Conservation (phyloP, 2,888 invertebrate species). For the Fragum whitleyi region DNA sequence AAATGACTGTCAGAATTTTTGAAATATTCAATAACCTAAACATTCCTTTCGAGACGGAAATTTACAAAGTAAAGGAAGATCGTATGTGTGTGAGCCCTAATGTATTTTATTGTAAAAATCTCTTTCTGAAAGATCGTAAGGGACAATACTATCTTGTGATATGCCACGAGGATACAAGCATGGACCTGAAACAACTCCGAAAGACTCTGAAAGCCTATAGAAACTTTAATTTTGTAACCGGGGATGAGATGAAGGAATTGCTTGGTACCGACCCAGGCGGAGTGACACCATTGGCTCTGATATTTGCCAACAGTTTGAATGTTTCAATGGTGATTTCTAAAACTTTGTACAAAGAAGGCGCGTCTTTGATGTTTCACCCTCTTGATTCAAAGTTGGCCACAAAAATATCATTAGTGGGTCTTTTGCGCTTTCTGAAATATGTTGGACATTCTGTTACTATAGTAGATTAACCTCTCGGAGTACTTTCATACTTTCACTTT, state of each 20-base stretch:
- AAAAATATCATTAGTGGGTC: slow-evolving; percentile 50
- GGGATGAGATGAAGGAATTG: slow-evolving; percentile 59
- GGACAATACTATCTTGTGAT: slow-evolving; percentile 73
- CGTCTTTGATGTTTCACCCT: slow-evolving; percentile 70
- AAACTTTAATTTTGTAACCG: slow-evolving; percentile 76
- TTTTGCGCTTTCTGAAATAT: slow-evolving; percentile 46
- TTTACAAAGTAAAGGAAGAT: slow-evolving; percentile 55
- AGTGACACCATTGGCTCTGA: slow-evolving; percentile 73
- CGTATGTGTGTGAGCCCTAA: slow-evolving; percentile 41
- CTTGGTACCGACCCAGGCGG: slow-evolving; percentile 66
- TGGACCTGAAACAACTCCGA: slow-evolving; percentile 70
- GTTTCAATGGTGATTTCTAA: slow-evolving; percentile 65
- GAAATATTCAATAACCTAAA: slow-evolving; percentile 38
- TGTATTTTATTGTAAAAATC: slow-evolving; percentile 75
- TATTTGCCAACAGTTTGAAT: slow-evolving; percentile 50
- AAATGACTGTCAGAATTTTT: slow-evolving; percentile 44
- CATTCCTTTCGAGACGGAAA: slow-evolving; percentile 61
- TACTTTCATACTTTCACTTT: too few species aligned
- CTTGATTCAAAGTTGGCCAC: slow-evolving; percentile 60
- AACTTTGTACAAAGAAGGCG: slow-evolving; percentile 51
- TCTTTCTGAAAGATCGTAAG: slow-evolving; percentile 77
- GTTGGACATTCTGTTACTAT: slow-evolving; percentile 41
- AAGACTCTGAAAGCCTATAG: slow-evolving; percentile 68
- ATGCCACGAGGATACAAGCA: slow-evolving; percentile 64
- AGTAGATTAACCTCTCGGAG: slow-evolving; percentile 32